Conservation (phyloP, 2,113 vertebrate species). For the Myiopsitta monachus region DNA sequence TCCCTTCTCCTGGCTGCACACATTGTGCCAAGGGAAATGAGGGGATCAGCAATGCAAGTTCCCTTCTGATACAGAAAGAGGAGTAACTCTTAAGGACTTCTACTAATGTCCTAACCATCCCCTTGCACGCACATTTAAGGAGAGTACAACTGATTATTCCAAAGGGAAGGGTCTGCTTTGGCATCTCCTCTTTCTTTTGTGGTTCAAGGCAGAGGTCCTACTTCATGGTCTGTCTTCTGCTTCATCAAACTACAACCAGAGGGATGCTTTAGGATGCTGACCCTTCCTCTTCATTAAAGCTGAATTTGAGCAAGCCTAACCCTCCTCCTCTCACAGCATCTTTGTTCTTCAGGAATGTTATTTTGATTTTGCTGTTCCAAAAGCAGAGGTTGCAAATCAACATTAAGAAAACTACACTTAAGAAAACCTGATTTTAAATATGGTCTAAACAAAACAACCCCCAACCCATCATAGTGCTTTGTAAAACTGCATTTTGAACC, state of each 20-base stretch:
- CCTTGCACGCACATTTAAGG: not conserved
- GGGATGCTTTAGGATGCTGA: not conserved
- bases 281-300: not conserved
- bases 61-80: not conserved
- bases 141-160: not conserved
- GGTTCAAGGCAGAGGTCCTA: not conserved
- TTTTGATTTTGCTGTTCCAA: not conserved
- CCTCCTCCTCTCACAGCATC: not conserved
- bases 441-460: slow-evolving; percentile 13
- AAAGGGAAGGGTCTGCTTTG: not conserved
- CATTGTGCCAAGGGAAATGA: not conserved
- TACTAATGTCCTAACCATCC: not conserved
- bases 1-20: not conserved
- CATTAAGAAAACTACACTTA: not conserved
- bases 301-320: not conserved
- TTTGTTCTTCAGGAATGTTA: not conserved
- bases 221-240: not conserved
- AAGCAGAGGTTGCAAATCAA: slow-evolving; percentile 29
- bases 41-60: not conserved
- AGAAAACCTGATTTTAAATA: not conserved
- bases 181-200: not conserved
- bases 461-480: not conserved
- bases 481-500: slow-evolving; percentile 36
- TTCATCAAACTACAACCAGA: not conserved
- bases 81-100: not conserved